Evolutionary conservation across 2,888 invertebrate genomes (phyloP).

Genomic region (Ametastegia equiseti): DNA sequence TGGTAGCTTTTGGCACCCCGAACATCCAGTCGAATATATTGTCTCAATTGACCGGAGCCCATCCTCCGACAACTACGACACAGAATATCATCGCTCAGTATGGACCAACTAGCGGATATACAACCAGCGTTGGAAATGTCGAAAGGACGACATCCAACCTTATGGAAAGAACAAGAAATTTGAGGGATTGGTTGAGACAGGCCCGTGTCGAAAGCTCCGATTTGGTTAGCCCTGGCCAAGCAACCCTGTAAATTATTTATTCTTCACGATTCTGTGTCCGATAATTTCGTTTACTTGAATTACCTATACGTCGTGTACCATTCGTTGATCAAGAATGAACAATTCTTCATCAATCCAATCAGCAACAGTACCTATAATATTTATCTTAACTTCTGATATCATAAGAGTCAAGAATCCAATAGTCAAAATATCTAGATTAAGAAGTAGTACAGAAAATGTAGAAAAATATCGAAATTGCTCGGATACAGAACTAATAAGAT

Average conservation of each 20-base stretch:
- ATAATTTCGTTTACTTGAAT: too few species aligned
- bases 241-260: constrained; percentile 66
- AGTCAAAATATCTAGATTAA: too few species aligned
- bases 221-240: constrained; percentile 71
- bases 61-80: constrained; percentile 69
- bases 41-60: constrained; percentile 69
- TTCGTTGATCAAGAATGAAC: too few species aligned
- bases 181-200: constrained; percentile 83
- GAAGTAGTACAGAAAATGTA: too few species aligned
- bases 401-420: too few species aligned
- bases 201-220: constrained; percentile 72
- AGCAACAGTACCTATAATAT: too few species aligned
- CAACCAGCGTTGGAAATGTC: constrained; percentile 74
- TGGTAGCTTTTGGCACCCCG: constrained; percentile 70
- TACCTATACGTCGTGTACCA: background rate
- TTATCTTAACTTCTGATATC: too few species aligned
- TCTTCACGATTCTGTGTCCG: background rate
- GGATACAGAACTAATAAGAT: too few species aligned
- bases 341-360: too few species aligned
- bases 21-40: constrained; percentile 73
- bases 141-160: constrained; percentile 80
- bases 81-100: constrained; percentile 74
- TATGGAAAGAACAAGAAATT: constrained; percentile 82
- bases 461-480: too few species aligned
- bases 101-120: constrained; percentile 72